These are phyloP conservation scores for Heliconius eleuchia DNA, from an alignment of 1,140 invertebrate genomes.

Conservation along the genomic window DNA sequence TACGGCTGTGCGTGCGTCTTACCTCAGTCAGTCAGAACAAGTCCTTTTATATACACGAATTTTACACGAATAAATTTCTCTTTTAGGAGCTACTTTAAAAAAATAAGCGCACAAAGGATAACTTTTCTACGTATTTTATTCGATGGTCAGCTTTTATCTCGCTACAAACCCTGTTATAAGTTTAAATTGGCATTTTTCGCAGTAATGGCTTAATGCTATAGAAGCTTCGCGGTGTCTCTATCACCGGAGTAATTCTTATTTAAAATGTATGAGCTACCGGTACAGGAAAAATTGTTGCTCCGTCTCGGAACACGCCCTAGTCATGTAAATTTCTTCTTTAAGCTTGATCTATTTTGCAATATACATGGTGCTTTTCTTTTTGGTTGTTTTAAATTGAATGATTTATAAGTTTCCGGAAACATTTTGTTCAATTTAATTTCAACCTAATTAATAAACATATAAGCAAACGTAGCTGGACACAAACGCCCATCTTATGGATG, in stretches of 20 bases:
- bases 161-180: conserved; percentile 78
- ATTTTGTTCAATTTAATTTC: no score
- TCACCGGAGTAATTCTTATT: conserved; percentile 72
- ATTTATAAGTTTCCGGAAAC: no score
- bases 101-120: neutral
- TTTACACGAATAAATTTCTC: neutral
- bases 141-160: conserved; percentile 41
- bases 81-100: neutral
- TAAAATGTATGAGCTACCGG: conserved; percentile 69
- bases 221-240: conserved; percentile 67
- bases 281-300: conserved; percentile 38
- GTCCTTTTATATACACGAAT: neutral
- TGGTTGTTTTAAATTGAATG: neutral
- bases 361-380: neutral
- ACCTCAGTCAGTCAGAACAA: no score
- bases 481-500: no score
- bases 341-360: conserved; percentile 23
- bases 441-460: no score
- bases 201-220: conserved; percentile 74
- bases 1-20: no score
- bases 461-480: no score
- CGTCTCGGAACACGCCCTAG: conserved; percentile 18
- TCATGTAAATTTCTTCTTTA: conserved; percentile 30
- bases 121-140: conserved; percentile 4
- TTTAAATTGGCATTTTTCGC: conserved; percentile 80